A percentile compares a stretch with the other conserved stretches of the same genome.
Evolutionary conservation across 2,113 vertebrate genomes (phyloP).

Genomic region (Kryptolebias marmoratus): DNA sequence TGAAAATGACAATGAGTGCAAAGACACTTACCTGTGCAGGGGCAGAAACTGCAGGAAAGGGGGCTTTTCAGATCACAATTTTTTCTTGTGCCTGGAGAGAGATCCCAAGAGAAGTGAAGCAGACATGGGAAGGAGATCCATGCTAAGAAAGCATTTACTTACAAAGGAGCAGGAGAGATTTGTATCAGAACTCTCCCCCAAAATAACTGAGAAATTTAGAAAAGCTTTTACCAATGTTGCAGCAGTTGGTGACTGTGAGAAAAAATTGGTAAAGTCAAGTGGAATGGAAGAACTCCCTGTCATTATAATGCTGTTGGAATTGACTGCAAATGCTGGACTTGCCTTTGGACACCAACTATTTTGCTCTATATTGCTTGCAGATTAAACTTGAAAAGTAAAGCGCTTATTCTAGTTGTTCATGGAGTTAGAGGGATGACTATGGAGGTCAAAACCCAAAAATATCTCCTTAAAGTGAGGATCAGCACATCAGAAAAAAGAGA

Average conservation of each 20-base stretch:
- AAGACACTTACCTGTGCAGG: conserved; percentile 27
- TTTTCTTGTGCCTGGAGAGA: conserved; percentile 4
- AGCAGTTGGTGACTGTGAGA: neutral
- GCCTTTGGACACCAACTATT: neutral
- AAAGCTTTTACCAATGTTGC: conserved; percentile 10
- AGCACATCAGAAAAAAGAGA: neutral
- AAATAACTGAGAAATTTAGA: conserved; percentile 22
- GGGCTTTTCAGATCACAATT: conserved; percentile 14
- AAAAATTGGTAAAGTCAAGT: neutral
- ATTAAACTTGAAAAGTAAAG: neutral
- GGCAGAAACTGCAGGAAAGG: conserved; percentile 22
- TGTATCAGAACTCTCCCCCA: conserved; percentile 18
- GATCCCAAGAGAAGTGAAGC: neutral
- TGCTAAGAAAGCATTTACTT: neutral
- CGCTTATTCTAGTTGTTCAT: neutral
- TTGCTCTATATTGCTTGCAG: neutral
- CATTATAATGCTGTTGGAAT: neutral
- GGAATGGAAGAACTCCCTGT: neutral
- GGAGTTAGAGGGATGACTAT: neutral
- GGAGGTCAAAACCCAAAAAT: neutral
- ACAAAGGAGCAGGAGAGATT: conserved; percentile 31
- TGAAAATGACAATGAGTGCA: conserved; percentile 1
- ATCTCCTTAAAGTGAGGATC: neutral
- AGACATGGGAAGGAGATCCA: neutral
- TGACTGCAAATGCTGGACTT: neutral